A percentile compares a stretch with the other conserved stretches of the same genome.
Conservation (phyloP, 1,140 invertebrate species). For the Varroa destructor region DNA sequence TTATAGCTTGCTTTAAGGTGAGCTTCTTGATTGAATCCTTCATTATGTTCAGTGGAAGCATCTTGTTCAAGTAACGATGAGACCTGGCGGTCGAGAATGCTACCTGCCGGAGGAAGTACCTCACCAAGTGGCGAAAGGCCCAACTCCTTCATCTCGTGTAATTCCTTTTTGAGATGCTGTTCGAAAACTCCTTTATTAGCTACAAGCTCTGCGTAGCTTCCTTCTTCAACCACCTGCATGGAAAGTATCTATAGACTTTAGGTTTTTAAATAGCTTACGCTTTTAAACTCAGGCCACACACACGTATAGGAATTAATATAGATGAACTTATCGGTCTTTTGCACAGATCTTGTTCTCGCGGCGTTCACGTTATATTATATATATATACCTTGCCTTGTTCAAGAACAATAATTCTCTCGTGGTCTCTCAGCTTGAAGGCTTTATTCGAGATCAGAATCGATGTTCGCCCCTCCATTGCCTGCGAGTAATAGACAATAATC, state of each 20-base stretch:
- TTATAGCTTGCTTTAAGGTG: conserved; percentile 5
- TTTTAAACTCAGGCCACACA: no score
- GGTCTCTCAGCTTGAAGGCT: conserved; percentile 21
- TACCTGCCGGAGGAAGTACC: neutral
- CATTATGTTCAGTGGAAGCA: conserved; percentile 18
- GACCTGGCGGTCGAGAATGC: conserved; percentile 8
- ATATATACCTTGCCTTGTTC: conserved; percentile 6
- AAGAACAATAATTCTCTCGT: conserved; percentile 19
- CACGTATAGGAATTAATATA: no score
- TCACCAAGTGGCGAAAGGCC: conserved; percentile 24
- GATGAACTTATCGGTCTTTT: no score
- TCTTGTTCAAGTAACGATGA: conserved; percentile 11
- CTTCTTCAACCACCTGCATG: conserved; percentile 1
- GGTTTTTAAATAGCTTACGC: neutral
- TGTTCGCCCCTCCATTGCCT: conserved; percentile 22
- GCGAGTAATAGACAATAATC: neutral
- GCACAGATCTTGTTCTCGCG: no score
- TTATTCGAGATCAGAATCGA: conserved; percentile 24
- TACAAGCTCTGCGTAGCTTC: conserved; percentile 20
- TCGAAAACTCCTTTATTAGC: conserved; percentile 2
- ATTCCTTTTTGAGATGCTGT: conserved; percentile 18
- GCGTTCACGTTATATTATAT: no score
- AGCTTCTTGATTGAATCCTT: conserved; percentile 24
- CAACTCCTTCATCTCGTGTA: conserved; percentile 22
- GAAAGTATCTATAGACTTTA: neutral